Conservation (phyloP, 2,113 vertebrate species). For the Oceanites oceanicus region DNA sequence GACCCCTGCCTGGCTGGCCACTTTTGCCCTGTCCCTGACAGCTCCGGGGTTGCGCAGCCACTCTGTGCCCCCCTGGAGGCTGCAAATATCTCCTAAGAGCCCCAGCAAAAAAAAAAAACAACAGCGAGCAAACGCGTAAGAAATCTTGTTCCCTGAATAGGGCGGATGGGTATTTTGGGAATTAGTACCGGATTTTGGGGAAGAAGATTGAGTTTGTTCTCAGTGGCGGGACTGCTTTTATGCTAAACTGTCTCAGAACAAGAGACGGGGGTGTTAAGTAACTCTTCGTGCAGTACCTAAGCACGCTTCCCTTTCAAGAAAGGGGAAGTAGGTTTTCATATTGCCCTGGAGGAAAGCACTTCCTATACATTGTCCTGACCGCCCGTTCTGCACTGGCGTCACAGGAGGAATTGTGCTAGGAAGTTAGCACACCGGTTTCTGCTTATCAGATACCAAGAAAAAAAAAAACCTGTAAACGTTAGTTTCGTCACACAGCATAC, state of each 20-base stretch:
- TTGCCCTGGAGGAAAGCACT: neutral
- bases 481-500: neutral
- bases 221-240: neutral
- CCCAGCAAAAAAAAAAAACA: neutral
- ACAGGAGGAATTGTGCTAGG: neutral
- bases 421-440: neutral
- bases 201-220: neutral
- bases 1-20: fast-evolving
- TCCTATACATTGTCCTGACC: neutral
- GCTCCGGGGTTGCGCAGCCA: fast-evolving
- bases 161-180: neutral
- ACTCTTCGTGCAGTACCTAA: neutral
- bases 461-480: neutral
- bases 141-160: neutral
- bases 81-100: neutral
- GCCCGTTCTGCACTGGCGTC: fast-evolving
- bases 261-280: neutral
- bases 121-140: neutral
- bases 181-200: neutral
- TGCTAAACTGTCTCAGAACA: neutral
- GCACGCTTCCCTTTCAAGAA: neutral
- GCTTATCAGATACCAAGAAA: neutral
- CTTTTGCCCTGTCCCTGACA: neutral
- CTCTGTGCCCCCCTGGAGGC: too few relatives aligned
- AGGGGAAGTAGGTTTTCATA: neutral